Evolutionary conservation across 2,797 vertebrate genomes (phyloP).

Genomic region (Melanotaenia maccullochi): DNA sequence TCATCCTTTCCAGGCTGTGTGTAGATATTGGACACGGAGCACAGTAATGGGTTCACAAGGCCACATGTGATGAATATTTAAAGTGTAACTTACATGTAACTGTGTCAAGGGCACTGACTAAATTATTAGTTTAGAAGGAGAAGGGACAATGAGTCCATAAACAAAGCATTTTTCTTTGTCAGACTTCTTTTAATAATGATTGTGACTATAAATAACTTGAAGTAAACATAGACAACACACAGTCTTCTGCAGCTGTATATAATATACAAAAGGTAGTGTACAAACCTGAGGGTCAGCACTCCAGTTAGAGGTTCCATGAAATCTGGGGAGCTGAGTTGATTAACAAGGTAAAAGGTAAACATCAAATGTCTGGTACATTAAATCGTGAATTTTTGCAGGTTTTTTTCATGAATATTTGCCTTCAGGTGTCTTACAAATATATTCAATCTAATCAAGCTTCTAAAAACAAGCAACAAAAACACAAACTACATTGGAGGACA

Average conservation of each 20-base stretch:
- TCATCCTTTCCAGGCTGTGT: conserved; percentile 52
- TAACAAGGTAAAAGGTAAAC: not conserved
- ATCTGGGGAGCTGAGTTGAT: not conserved
- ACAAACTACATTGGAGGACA: too few species aligned
- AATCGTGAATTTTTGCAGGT: not conserved
- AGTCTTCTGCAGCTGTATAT: too few species aligned
- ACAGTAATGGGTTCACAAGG: conserved; percentile 71
- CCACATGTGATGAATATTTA: conserved; percentile 78
- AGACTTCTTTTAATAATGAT: not conserved
- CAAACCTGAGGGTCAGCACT: not conserved
- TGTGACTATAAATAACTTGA: conserved; percentile 11
- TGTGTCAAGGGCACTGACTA: conserved; percentile 65
- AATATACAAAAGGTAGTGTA: too few species aligned
- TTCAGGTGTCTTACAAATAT: too few species aligned
- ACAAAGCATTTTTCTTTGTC: conserved; percentile 15
- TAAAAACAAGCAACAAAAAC: not conserved
- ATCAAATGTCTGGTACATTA: not conserved
- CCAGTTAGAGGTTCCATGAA: not conserved
- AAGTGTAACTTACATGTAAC: conserved; percentile 66
- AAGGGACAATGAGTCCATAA: conserved; percentile 29
- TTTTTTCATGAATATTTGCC: too few species aligned
- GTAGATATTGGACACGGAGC: conserved; percentile 50
- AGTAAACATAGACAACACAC: not conserved
- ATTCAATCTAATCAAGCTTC: not conserved
- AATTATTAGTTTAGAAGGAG: conserved; percentile 47